phyloP scores from a whole-genome alignment of 2,888 invertebrate species.

The Tetheella fluctuosa region DNA sequence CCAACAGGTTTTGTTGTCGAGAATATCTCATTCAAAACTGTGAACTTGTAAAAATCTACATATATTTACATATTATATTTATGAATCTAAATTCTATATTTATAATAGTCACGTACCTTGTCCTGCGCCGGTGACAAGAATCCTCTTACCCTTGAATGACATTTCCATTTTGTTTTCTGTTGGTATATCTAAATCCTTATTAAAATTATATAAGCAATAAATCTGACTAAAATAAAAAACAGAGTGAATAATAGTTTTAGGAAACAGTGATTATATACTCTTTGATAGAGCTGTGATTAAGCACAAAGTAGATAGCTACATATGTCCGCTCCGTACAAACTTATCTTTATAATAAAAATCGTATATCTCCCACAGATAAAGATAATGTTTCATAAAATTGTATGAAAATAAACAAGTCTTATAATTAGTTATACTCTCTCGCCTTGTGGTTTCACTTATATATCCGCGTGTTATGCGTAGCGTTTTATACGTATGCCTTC shows the following conservation, averaged over 20 bases:
- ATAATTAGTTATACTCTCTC: no score
- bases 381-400: no score
- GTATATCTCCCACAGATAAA: no score
- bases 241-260: neutral
- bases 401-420: no score
- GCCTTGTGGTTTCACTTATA: no score
- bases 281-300: neutral
- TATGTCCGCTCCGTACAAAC: neutral
- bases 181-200: neutral
- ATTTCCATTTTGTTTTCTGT: constrained; percentile 84
- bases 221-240: neutral
- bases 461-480: no score
- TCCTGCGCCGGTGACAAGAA: constrained; percentile 95
- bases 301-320: neutral
- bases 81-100: no score
- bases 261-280: neutral
- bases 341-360: neutral
- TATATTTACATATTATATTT: no score
- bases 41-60: no score
- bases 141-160: constrained; percentile 89
- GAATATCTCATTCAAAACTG: no score
- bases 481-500: no score
- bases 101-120: constrained; percentile 85
- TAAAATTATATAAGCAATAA: neutral
- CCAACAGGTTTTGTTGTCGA: no score